Evolutionary conservation across 2,888 invertebrate species (phyloP).

Genomic region (Drosophila kuntzei): DNA sequence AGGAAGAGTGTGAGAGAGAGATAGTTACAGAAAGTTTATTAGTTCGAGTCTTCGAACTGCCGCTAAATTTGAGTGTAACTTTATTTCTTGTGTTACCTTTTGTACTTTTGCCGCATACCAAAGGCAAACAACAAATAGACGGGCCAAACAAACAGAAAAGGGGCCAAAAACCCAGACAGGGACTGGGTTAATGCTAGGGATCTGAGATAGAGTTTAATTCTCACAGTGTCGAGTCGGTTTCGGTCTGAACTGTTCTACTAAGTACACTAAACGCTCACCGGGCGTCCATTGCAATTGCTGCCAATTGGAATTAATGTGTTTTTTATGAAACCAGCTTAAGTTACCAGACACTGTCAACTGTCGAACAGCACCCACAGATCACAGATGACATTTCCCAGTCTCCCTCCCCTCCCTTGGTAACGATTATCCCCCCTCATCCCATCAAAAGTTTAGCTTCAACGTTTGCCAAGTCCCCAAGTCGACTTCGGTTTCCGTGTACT

Average conservation of each 20-base stretch:
- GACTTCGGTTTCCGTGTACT: slow-evolving; percentile 65
- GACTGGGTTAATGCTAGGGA: slow-evolving; percentile 8
- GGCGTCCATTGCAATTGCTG: slow-evolving; percentile 75
- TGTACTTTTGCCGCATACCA: slow-evolving; percentile 72
- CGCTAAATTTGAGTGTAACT: slow-evolving; percentile 81
- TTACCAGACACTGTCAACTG: slow-evolving; percentile 62
- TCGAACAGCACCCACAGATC: slow-evolving; percentile 45
- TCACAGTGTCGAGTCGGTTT: slow-evolving; percentile 47
- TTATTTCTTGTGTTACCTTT: slow-evolving; percentile 62
- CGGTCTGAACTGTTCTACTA: neutral
- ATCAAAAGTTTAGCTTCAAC: slow-evolving; percentile 18
- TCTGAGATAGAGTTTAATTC: slow-evolving; percentile 26
- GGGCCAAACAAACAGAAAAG: slow-evolving; percentile 9
- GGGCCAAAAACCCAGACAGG: slow-evolving; percentile 14
- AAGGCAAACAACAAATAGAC: slow-evolving; percentile 37
- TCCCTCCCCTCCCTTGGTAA: neutral
- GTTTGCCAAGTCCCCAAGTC: slow-evolving; percentile 20
- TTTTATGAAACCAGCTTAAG: slow-evolving; percentile 74
- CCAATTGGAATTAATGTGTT: slow-evolving; percentile 83
- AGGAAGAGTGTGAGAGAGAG: neutral
- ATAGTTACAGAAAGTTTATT: slow-evolving; percentile 59
- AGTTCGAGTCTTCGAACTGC: slow-evolving; percentile 68
- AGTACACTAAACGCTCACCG: slow-evolving; percentile 53
- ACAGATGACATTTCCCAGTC: neutral
- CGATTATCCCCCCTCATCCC: slow-evolving; percentile 4